Evolutionary conservation across 2,113 vertebrate genomes (phyloP), one percentile per base, ranked within the genome.

Genomic region (Pterocles orientalis): DNA sequence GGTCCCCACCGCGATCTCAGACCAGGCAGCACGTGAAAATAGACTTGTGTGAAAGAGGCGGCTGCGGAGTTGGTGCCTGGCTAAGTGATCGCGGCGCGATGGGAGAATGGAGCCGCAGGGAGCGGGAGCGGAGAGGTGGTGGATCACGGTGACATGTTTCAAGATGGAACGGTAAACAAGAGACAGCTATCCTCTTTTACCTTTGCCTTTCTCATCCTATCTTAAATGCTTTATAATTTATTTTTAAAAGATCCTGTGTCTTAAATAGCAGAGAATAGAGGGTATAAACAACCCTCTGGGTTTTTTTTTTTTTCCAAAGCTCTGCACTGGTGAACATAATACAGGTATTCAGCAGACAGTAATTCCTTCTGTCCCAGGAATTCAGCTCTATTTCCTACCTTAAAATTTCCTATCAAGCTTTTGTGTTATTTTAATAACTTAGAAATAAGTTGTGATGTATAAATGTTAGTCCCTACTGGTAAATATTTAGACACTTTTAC

Each of bases 341-440:
- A 25, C 33, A 15, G 48, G 12, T 12, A 8, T 11, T 31, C 62
- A 78, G 31, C 76, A 45, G 20, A 7, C 5, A 31, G 7, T 3
- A 34, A 64, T 78, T 56, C 85, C 47, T 41, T 31, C 25, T 26
- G 58, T 68, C 71, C 58, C 3, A 0, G 25, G 28, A n/a, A 34
- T 82, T 69, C 88, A 34, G 34, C 50, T 60, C n/a, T 19, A 1
- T 29, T 53, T 75, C 60, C 77, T 36, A 20, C 65, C 60, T 57
- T n/a, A 13, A 50, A 7, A 31, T 39, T 78, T 34, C 8, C 1
- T 6, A 6, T 57, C 12, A 3, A 29, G 4, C 2, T 3, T 73
- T 61, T 10, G 41, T 48, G 36, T 47, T 54, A 68, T 18, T 57
- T 16, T 57, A 64, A 5, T 25, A 51, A 6, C 7, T 65, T 34